Evolutionary conservation across 2,888 invertebrate species (phyloP).

Genomic region (Trachelus stipa): DNA sequence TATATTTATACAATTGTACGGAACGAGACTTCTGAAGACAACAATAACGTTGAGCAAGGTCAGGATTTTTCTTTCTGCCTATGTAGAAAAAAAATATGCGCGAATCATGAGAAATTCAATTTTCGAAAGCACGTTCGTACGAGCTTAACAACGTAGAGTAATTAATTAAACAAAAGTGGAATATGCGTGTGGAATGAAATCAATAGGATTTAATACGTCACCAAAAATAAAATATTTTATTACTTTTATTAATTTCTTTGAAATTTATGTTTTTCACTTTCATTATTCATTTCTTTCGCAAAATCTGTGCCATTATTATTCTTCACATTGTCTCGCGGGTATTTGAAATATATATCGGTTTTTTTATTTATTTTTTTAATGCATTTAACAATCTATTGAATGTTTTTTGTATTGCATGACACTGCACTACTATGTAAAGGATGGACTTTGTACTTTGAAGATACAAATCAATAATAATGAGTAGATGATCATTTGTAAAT

Average conservation of each 20-base stretch:
- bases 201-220: constrained; percentile 21
- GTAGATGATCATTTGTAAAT: too few relatives aligned
- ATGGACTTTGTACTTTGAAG: background rate
- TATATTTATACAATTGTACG: background rate
- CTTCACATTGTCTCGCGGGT: background rate
- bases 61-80: background rate
- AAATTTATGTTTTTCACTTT: too few relatives aligned
- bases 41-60: background rate
- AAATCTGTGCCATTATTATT: background rate
- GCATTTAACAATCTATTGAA: background rate
- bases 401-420: background rate
- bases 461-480: background rate
- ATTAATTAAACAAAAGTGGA: constrained; percentile 32
- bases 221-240: background rate
- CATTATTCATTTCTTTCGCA: background rate
- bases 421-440: background rate
- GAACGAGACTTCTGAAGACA: background rate
- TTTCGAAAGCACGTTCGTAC: background rate
- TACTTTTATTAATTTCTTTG: background rate
- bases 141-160: background rate
- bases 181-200: constrained; percentile 29
- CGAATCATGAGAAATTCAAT: background rate
- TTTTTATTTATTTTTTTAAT: background rate
- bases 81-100: background rate
- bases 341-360: background rate